These are phyloP conservation scores for Chaenocephalus aceratus DNA, from an alignment of 2,113 vertebrate species.

Conservation along the genomic window DNA sequence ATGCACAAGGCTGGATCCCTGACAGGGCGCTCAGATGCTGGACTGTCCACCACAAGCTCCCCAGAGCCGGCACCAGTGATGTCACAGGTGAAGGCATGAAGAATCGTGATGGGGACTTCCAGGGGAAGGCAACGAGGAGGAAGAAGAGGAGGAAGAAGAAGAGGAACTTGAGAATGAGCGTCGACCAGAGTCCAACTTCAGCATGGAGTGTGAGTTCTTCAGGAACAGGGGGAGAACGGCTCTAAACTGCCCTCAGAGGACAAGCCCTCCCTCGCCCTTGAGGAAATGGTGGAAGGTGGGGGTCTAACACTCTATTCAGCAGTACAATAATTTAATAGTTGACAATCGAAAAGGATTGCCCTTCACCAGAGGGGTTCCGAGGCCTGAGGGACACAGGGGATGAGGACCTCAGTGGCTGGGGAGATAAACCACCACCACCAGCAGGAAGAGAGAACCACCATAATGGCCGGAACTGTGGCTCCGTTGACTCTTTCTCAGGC, in stretches of 20 bases:
- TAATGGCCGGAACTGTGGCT: conserved; percentile 93
- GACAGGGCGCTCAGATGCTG: conserved; percentile 95
- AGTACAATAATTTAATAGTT: conserved; percentile 93
- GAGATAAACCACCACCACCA: conserved; percentile 84
- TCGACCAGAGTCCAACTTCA: conserved; percentile 96
- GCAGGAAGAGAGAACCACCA: conserved; percentile 86
- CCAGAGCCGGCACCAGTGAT: conserved; percentile 96
- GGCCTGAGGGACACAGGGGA: conserved; percentile 87
- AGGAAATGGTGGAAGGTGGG: conserved; percentile 93
- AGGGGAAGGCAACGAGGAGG: conserved; percentile 95
- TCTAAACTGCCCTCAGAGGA: conserved; percentile 90
- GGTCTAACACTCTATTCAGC: conserved; percentile 92
- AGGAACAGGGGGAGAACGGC: conserved; percentile 93
- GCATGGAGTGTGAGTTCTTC: conserved; percentile 96
- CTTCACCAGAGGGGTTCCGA: conserved; percentile 90
- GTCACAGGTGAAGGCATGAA: conserved; percentile 92
- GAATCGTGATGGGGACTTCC: conserved; percentile 92
- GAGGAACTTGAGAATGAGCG: conserved; percentile 96
- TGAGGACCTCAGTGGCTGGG: conserved; percentile 88
- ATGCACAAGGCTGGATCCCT: conserved; percentile 97
- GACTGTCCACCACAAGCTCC: conserved; percentile 95
- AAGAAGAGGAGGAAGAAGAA: conserved; percentile 98
- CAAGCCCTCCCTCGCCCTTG: conserved; percentile 88
- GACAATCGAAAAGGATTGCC: conserved; percentile 94
- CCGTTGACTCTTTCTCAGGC: conserved; percentile 92